Evolutionary conservation across 2,113 vertebrate species (phyloP).

Genomic region (Polypterus senegalus): DNA sequence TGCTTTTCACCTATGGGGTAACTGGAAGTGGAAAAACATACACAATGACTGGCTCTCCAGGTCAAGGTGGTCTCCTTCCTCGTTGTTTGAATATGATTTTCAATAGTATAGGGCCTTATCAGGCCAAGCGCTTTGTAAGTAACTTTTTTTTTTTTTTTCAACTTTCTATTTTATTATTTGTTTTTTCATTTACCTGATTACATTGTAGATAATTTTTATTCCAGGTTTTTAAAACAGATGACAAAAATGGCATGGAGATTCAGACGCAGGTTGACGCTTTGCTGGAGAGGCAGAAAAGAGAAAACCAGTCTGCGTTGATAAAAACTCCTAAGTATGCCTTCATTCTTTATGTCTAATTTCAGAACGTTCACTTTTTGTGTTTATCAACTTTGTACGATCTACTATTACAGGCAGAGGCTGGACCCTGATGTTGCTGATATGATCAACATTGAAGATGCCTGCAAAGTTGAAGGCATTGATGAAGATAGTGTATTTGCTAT

Average conservation of each 20-base stretch:
- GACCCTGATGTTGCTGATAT: conserved; percentile 88
- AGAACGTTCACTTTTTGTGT: fast-evolving
- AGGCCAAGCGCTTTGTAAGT: conserved; percentile 86
- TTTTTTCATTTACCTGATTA: neutral
- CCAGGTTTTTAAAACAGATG: conserved; percentile 88
- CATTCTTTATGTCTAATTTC: neutral
- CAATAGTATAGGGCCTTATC: conserved; percentile 75
- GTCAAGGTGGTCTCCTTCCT: conserved; percentile 81
- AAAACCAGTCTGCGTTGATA: conserved; percentile 43
- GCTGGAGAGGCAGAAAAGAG: conserved; percentile 78
- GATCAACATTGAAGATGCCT: conserved; percentile 69
- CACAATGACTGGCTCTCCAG: conserved; percentile 89
- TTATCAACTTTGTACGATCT: neutral
- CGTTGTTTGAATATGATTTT: conserved; percentile 89
- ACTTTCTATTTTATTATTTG: neutral
- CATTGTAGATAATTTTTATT: conserved; percentile 2
- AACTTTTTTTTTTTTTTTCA: neutral
- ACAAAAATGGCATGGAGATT: conserved; percentile 85
- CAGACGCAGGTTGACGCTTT: conserved; percentile 84
- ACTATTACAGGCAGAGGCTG: conserved; percentile 51
- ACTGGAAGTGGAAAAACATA: conserved; percentile 93
- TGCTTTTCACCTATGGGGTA: conserved; percentile 90
- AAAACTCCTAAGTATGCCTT: conserved; percentile 43
- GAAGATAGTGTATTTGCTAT: conserved; percentile 87
- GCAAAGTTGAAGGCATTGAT: conserved; percentile 66